These are phyloP conservation scores for Micromesistius poutassou DNA, from an alignment of 2,797 vertebrate genomes.

Conservation along the genomic window DNA sequence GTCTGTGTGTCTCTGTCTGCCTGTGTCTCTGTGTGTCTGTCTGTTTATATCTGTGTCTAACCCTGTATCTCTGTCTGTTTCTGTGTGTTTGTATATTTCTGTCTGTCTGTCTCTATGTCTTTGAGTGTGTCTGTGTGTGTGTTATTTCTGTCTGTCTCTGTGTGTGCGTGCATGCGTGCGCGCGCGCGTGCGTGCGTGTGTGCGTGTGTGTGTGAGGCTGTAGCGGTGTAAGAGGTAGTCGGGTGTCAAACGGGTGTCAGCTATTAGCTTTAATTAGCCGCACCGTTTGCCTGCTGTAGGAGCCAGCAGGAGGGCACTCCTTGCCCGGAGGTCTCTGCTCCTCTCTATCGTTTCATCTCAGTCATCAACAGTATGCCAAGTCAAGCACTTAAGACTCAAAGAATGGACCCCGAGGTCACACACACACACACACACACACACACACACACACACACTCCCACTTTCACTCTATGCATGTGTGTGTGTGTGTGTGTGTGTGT, in stretches of 20 bases:
- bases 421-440: constrained; percentile 9
- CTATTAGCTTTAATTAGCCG: constrained; percentile 39
- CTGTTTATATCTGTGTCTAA: neutral
- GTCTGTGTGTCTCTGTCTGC: neutral
- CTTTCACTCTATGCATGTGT: neutral
- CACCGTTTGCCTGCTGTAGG: constrained; percentile 30
- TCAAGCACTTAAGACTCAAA: constrained; percentile 44
- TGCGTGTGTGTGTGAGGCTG: neutral
- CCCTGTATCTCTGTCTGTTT: neutral
- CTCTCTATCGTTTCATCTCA: constrained; percentile 29
- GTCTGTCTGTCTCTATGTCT: constrained; percentile 16
- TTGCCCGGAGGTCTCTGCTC: constrained; percentile 40
- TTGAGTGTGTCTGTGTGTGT: neutral
- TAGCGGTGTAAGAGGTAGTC: constrained; percentile 19
- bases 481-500: constrained; percentile 12
- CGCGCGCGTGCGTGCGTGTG: constrained; percentile 18
- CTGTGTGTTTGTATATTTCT: constrained; percentile 22
- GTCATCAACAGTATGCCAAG: constrained; percentile 30
- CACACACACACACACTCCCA: neutral
- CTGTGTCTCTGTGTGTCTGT: neutral
- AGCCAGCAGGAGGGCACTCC: constrained; percentile 17
- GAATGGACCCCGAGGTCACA: constrained; percentile 50
- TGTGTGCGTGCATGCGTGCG: constrained; percentile 5
- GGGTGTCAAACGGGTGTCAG: constrained; percentile 29
- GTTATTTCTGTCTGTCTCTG: no score